These are phyloP conservation scores for Micromussa lordhowensis DNA, from an alignment of 92 coral and sea anemone species.

Conservation along the genomic window DNA sequence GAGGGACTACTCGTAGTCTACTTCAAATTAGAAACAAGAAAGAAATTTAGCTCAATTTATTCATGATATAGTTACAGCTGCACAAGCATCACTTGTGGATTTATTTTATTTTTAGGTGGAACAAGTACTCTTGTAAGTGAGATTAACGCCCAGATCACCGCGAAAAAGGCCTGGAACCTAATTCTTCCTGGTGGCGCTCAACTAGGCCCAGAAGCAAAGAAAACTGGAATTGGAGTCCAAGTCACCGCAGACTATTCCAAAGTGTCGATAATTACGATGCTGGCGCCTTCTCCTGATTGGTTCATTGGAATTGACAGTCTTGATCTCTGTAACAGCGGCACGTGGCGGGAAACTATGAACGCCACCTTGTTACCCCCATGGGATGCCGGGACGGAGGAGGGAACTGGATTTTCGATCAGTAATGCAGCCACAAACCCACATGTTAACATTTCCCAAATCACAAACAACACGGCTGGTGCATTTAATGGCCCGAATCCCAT, in stretches of 20 bases:
- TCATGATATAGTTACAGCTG: too few relatives aligned
- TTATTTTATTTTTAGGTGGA: neutral
- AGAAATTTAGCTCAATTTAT: too few relatives aligned
- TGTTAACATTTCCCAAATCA: slow-evolving; percentile 19
- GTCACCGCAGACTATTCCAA: slow-evolving; percentile 16
- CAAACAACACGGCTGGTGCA: slow-evolving; percentile 13
- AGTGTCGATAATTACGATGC: slow-evolving; percentile 55
- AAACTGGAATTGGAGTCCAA: neutral
- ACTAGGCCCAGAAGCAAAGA: too few relatives aligned
- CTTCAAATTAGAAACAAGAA: too few relatives aligned
- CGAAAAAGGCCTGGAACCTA: neutral
- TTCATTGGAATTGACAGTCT: slow-evolving; percentile 36
- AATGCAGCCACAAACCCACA: neutral
- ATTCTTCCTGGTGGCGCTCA: neutral
- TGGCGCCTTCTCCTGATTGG: slow-evolving; percentile 68
- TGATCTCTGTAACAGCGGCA: slow-evolving; percentile 1
- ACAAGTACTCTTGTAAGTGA: neutral
- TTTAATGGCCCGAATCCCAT: neutral
- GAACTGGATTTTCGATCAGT: neutral
- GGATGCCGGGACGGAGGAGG: slow-evolving; percentile 56
- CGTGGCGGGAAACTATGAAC: neutral
- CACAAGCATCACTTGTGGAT: neutral
- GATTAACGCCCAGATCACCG: neutral
- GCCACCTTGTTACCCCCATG: slow-evolving; percentile 18
- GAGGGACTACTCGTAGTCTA: too few relatives aligned